These are phyloP conservation scores for Cathartes aura DNA, from an alignment of 2,113 vertebrate species.

Conservation along the genomic window DNA sequence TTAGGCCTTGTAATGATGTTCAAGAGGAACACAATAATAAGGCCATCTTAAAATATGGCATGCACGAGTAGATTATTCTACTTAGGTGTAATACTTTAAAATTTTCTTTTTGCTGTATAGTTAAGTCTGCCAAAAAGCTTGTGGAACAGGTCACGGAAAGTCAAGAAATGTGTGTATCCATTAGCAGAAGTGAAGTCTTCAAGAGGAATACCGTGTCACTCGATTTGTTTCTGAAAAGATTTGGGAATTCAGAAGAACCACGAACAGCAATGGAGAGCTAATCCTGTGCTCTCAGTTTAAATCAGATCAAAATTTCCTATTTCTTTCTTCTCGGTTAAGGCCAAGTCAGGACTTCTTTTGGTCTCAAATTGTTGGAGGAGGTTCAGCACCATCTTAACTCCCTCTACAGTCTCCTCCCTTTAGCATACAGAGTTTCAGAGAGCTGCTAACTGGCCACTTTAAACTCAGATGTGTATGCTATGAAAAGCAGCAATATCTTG, in stretches of 20 bases:
- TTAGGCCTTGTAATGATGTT: not conserved
- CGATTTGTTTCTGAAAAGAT: constrained; percentile 54
- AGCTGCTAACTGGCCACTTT: not conserved
- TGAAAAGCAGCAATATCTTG: not conserved
- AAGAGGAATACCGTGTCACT: constrained; percentile 51
- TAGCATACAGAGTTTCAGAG: not conserved
- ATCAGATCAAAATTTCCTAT: constrained; percentile 61
- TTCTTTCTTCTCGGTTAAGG: constrained; percentile 51
- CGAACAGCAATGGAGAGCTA: constrained; percentile 31
- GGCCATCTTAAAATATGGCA: not conserved
- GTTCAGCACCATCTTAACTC: not conserved
- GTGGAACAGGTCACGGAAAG: not conserved
- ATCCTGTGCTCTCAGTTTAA: constrained; percentile 68
- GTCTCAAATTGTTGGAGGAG: constrained; percentile 37
- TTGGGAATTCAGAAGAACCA: constrained; percentile 10
- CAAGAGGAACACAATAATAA: not conserved
- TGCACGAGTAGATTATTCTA: not conserved
- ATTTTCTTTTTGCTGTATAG: not conserved
- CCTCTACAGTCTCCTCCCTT: not conserved
- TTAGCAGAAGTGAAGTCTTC: constrained; percentile 64
- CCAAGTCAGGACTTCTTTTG: constrained; percentile 54
- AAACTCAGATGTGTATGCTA: not conserved
- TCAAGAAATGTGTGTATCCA: constrained; percentile 40
- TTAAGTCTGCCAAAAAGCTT: not conserved
- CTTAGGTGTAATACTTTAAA: not conserved